Percentiles rank a stretch among this genome's conserved stretches.
phyloP scores from a whole-genome alignment of 2,888 invertebrate genomes.

The Troides helena region DNA sequence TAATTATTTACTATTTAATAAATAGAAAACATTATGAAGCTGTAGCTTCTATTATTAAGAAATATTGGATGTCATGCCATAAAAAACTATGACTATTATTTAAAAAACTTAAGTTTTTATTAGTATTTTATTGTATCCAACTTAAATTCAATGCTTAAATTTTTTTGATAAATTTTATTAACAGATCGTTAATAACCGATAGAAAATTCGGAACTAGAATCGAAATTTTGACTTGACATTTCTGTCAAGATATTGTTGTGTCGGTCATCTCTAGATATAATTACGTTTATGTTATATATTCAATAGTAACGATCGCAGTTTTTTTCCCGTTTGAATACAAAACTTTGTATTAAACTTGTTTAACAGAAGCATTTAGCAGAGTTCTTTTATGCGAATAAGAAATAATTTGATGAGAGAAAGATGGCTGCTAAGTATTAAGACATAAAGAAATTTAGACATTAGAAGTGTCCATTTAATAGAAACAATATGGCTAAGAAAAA shows the following conservation, averaged over 20 bases:
- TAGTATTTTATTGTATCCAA: too few species aligned
- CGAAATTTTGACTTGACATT: background rate
- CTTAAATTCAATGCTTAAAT: too few species aligned
- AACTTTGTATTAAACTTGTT: background rate
- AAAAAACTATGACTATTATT: too few species aligned
- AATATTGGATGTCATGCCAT: too few species aligned
- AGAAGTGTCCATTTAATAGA: conserved; percentile 10
- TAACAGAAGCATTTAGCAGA: background rate
- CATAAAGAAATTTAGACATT: background rate
- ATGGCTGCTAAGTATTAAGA: background rate
- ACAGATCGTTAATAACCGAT: background rate
- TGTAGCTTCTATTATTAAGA: too few species aligned
- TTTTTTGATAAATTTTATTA: too few species aligned
- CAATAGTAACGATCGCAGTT: background rate
- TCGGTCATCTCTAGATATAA: background rate
- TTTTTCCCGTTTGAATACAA: background rate
- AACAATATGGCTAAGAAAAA: conserved; percentile 59
- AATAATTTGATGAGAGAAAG: background rate
- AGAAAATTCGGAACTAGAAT: background rate
- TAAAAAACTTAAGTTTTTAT: too few species aligned
- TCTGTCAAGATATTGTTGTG: background rate
- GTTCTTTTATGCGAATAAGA: background rate
- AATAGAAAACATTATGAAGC: too few species aligned
- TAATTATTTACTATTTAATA: too few species aligned
- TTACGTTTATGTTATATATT: background rate